Evolutionary conservation across 2,113 vertebrate genomes (phyloP).

Genomic region (Serilophus lunatus): DNA sequence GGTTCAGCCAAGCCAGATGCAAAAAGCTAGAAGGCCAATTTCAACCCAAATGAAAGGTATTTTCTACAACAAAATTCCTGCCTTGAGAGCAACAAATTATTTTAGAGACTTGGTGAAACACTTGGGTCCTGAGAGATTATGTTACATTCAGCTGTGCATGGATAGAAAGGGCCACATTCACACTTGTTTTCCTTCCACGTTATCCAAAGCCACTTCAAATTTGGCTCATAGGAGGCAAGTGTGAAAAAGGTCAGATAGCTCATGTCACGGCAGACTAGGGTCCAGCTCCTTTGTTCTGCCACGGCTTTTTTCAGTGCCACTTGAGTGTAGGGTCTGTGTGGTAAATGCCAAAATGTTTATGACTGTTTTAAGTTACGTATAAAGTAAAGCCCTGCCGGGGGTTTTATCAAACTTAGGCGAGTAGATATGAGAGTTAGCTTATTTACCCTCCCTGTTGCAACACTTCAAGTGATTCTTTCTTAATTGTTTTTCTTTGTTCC

Average conservation of each 20-base stretch:
- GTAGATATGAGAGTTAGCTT: not conserved
- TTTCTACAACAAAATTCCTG: not conserved
- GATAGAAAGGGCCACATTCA: not conserved
- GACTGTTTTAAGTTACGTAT: not conserved
- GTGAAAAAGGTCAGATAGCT: not conserved
- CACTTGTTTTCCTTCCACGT: not conserved
- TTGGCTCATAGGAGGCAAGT: not conserved
- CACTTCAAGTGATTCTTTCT: not conserved
- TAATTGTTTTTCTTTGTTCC: fast-evolving
- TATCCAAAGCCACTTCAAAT: not conserved
- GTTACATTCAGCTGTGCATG: not conserved
- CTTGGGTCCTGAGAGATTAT: not conserved
- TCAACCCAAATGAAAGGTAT: not conserved
- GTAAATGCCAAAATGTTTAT: not conserved
- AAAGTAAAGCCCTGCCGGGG: not conserved
- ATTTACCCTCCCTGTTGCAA: not conserved
- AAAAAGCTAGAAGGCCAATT: not conserved
- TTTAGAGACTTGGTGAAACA: not conserved
- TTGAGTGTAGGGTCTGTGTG: too few species aligned
- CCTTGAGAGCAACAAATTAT: not conserved
- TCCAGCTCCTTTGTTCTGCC: not conserved
- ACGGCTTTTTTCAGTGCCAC: not conserved
- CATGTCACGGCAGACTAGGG: not conserved
- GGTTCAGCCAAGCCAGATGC: not conserved
- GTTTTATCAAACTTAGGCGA: not conserved